Evolutionary conservation across 2,888 invertebrate genomes (phyloP).

Genomic region (Syrista parreyssii): DNA sequence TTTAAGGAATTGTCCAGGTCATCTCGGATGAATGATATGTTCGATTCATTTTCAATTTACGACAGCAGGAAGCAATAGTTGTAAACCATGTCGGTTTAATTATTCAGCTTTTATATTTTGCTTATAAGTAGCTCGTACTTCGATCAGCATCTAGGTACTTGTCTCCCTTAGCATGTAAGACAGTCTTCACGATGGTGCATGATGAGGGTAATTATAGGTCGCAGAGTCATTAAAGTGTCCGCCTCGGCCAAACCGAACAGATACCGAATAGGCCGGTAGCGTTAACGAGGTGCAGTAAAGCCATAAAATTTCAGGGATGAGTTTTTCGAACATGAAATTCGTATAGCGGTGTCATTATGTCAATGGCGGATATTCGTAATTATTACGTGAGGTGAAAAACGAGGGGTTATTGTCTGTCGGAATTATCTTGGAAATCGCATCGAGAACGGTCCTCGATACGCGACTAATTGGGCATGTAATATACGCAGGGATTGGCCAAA

Average conservation of each 20-base stretch:
- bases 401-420: background rate
- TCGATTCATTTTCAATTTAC: background rate
- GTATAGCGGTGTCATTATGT: background rate
- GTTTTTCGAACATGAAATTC: background rate
- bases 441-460: background rate
- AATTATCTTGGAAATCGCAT: background rate
- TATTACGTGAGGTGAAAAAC: background rate
- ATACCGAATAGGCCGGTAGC: background rate
- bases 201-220: slow-evolving; percentile 1
- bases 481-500: background rate
- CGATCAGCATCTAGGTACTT: background rate
- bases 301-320: background rate
- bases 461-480: slow-evolving; percentile 1
- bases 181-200: background rate
- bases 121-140: background rate
- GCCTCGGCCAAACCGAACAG: background rate
- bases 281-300: slow-evolving; percentile 9
- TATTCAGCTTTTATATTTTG: background rate
- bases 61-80: background rate
- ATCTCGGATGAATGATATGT: background rate
- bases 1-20: background rate
- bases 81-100: background rate
- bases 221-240: slow-evolving; percentile 5
- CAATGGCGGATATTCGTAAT: background rate
- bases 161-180: background rate